A percentile compares a stretch with the other conserved stretches of the same genome.
Conservation (phyloP, 2,888 invertebrate species). For the Melolontha melolontha region DNA sequence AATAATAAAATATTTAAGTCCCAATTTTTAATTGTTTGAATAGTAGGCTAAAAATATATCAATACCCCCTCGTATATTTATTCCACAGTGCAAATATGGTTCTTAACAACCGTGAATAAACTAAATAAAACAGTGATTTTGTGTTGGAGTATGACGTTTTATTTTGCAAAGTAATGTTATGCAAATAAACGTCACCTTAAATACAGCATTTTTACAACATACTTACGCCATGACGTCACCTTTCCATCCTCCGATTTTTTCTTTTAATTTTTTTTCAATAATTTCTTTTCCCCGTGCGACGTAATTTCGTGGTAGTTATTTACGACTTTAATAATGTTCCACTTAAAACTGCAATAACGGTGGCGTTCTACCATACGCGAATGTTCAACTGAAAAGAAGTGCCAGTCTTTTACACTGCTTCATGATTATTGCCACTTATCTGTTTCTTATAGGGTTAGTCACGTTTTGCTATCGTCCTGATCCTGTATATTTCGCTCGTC, state of each 20-base stretch:
- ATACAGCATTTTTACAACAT: conserved; percentile 18
- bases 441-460: conserved; percentile 7
- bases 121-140: background rate
- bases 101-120: too few species aligned
- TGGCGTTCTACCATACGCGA: conserved; percentile 16
- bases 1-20: too few species aligned
- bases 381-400: background rate
- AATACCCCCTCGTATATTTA: too few species aligned
- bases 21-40: too few species aligned
- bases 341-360: conserved; percentile 10
- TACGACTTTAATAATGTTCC: conserved; percentile 21
- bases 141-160: background rate
- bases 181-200: conserved; percentile 17
- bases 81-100: too few species aligned
- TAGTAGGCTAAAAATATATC: too few species aligned
- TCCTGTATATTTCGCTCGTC: too few species aligned
- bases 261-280: conserved; percentile 2
- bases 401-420: background rate
- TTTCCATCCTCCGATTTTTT: conserved; percentile 1
- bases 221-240: background rate
- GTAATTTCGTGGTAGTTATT: conserved; percentile 16
- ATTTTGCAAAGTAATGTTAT: background rate
- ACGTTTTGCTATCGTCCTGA: background rate
- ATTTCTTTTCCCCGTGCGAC: conserved; percentile 1
- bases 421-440: conserved; percentile 22